Evolutionary conservation across 2,113 vertebrate species (phyloP).

Genomic region (Burhinus oedicnemus): DNA sequence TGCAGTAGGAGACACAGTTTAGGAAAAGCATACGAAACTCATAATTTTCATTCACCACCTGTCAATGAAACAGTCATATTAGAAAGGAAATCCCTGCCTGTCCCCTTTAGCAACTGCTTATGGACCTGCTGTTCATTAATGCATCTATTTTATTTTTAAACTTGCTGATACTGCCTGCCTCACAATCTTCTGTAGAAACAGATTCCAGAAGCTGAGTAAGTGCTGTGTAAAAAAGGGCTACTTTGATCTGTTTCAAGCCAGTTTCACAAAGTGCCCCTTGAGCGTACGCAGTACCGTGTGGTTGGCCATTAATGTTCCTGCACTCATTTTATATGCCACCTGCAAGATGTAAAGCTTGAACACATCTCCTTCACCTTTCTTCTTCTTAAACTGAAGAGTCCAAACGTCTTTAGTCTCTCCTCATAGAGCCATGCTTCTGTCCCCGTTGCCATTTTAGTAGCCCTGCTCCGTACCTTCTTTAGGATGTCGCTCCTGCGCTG

Average conservation of each 20-base stretch:
- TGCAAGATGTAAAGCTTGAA: not conserved
- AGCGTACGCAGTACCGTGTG: not conserved
- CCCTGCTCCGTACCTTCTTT: accelerated
- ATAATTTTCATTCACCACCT: not conserved
- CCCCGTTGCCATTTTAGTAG: not conserved
- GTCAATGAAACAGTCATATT: not conserved
- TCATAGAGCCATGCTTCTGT: not conserved
- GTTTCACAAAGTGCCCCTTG: not conserved
- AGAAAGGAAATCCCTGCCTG: not conserved
- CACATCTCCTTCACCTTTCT: not conserved
- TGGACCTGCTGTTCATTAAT: not conserved
- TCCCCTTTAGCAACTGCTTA: not conserved
- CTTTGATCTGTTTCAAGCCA: not conserved
- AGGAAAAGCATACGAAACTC: not conserved
- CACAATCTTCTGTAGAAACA: not conserved
- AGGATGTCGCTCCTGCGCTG: not conserved
- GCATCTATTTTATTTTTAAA: not conserved
- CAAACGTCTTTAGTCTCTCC: not conserved
- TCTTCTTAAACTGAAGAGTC: not conserved
- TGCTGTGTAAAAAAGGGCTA: not conserved
- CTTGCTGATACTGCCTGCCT: not conserved
- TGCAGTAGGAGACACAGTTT: not conserved
- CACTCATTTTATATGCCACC: not conserved
- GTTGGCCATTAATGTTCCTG: not conserved
- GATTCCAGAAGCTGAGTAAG: not conserved